Evolutionary conservation across 2,113 vertebrate species (phyloP), one percentile per base, ranked within the genome.

Genomic region (Sminthopsis crassicaudata): DNA sequence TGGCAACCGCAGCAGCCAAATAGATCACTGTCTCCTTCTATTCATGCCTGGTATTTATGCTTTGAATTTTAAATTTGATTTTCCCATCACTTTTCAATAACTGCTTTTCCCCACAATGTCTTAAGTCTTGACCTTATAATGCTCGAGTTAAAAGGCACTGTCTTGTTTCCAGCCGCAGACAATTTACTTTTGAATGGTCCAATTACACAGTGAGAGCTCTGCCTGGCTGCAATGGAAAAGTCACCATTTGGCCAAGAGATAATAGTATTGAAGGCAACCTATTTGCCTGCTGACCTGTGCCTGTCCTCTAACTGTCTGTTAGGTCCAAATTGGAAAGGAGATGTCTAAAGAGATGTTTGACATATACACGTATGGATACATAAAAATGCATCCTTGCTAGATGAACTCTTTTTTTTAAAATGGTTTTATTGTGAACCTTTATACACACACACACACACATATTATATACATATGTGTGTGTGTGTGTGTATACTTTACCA

Each of bases 121-220:
- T 95, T 84, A 7, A 97, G 93, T 92, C 98, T 90, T 97, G 98
- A 97, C 97, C 0, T 0, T 90, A 97, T 76, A 93, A 91, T 90
- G 52, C 91, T 94, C 11, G 16, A 94, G 92, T 96, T 98, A 94
- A 24, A 97, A 97, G 92, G 92, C 89, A 92, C 30, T 16, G 96
- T 96, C 46, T 96, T 97, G 95, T 95, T 97, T 98, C 97, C 98
- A 98, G 92, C 95, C 98, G 98, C 95, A 98, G 91, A 96, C 98
- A 97, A 99, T 99, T 99, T 98, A 96, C 96, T 97, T 97, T 97
- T 96, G 92, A 96, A 96, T 94, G 96, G 95, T 96, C 97, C 98
- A 98, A 97, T 98, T 98, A 98, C 97, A 92, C 94, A 93, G 96
- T 90, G 91, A 11, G 97, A 96, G 96, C 88, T 96, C 97, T 94